Evolutionary conservation across 2,797 vertebrate genomes (phyloP), one percentile per base, ranked within the genome.

Genomic region (Chelon labrosus): DNA sequence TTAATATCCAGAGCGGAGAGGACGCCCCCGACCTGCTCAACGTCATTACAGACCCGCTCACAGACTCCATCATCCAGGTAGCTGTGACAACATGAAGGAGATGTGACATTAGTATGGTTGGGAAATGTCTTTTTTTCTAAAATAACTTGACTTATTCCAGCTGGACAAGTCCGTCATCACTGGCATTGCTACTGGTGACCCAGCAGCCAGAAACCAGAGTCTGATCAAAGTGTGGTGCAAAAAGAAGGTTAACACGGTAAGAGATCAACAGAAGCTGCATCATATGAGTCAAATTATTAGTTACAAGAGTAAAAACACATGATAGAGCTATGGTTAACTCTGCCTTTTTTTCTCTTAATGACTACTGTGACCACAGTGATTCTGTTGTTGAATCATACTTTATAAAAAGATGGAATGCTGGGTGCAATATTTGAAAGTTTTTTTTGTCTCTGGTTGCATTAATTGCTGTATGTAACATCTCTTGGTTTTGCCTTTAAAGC

Each of bases 11-110:
- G 89, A 90, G 82, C 0, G 98, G 98, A 17, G 96, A 99, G 0
- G 74, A 98, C 4, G 96, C 97, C 56, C 98, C 98, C 0, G 95
- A 97, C 44, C 90, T 99, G 79, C 94, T 99, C 27, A 99, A 98
- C 71, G 96, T 98, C 84, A 99, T 99, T 93, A 99, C 98, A 0
- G 95, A 98, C 64, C 97, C 97, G 0, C 94, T 99, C 53, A 99
- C 98, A 11, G 90, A 96, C 80, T 92, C 96, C 83, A 97, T 99
- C 51, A 93, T 99, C 70, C 92, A 97, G 97, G 98, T 98, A 92
- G 16, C 13, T 3, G 9, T 10, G 12, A 51, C 5, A 2, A 17
- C 49, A n/a, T 10, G 1, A 1, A 14, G 7, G 12, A 11, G n/a
- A 11, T 37, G 20, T 2, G 10, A 2, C 12, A n/a, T 38, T 11